Conservation (phyloP, 1,140 invertebrate genomes). For the Pollicipes pollicipes region DNA sequence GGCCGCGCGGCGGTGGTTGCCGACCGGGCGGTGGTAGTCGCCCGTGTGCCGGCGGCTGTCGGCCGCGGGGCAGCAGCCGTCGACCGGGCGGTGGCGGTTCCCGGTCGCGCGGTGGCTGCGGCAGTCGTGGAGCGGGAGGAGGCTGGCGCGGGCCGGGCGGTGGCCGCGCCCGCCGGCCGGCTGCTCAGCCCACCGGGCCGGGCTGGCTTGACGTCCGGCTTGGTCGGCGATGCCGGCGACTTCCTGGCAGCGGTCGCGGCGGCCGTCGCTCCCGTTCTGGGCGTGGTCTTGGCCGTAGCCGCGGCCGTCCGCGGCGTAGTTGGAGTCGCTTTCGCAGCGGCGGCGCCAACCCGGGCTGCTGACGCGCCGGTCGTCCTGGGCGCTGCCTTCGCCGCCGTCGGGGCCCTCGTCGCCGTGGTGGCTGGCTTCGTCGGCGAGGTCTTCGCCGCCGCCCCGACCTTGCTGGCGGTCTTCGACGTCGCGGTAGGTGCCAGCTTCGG, state of each 20-base stretch:
- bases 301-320: too few relatives aligned
- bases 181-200: too few relatives aligned
- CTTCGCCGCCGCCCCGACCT: background rate
- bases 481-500: too few relatives aligned
- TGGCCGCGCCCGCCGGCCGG: too few relatives aligned
- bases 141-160: too few relatives aligned
- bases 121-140: background rate
- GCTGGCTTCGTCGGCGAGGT: background rate
- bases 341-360: too few relatives aligned
- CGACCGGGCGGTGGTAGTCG: background rate
- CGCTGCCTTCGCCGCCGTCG: background rate
- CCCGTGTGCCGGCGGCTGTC: background rate
- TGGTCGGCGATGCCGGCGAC: background rate
- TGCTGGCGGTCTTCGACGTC: background rate
- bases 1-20: too few relatives aligned
- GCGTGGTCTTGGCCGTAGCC: background rate
- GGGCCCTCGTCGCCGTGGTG: background rate
- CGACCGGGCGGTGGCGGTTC: too few relatives aligned
- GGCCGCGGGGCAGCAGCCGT: background rate
- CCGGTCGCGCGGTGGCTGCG: too few relatives aligned
- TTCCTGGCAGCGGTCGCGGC: too few relatives aligned
- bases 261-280: background rate
- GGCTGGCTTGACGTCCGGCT: background rate
- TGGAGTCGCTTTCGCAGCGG: too few relatives aligned
- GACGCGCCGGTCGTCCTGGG: background rate